These are phyloP conservation scores for Nixonia krombeini DNA, from an alignment of 1,140 invertebrate genomes.

Conservation along the genomic window DNA sequence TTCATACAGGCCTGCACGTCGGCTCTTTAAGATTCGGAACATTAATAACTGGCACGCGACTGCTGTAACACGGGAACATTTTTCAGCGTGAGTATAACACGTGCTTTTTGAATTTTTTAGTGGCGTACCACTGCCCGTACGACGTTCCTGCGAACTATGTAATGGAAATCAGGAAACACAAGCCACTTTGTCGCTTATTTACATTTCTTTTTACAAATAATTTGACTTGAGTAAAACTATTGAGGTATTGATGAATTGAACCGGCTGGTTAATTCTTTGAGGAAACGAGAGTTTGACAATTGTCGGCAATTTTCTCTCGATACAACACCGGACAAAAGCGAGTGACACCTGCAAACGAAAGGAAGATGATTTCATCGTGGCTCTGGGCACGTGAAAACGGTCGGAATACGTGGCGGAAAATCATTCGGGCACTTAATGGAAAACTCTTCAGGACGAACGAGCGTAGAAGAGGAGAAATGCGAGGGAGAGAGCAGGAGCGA, in stretches of 20 bases:
- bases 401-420: conserved; percentile 28
- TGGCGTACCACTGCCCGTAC: too few relatives aligned
- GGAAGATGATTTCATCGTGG: conserved; percentile 36
- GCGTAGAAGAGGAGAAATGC: conserved; percentile 11
- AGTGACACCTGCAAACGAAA: conserved; percentile 22
- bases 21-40: conserved; percentile 30
- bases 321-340: conserved; percentile 17
- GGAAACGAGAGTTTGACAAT: too few relatives aligned
- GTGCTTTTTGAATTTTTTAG: too few relatives aligned
- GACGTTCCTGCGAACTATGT: too few relatives aligned
- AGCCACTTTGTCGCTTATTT: too few relatives aligned
- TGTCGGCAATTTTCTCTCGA: too few relatives aligned
- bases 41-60: conserved; percentile 26
- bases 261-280: too few relatives aligned
- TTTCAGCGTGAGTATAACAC: neutral
- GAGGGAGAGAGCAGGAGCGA: conserved; percentile 20
- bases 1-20: conserved; percentile 24
- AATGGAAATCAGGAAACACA: too few relatives aligned
- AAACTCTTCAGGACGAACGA: conserved; percentile 35
- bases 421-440: conserved; percentile 52
- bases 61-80: conserved; percentile 13
- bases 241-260: neutral
- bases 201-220: too few relatives aligned
- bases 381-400: conserved; percentile 12
- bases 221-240: too few relatives aligned